Evolutionary conservation across 1,140 invertebrate species (phyloP), one percentile per base, ranked within the genome.

Genomic region (Drosophila persimilis): DNA sequence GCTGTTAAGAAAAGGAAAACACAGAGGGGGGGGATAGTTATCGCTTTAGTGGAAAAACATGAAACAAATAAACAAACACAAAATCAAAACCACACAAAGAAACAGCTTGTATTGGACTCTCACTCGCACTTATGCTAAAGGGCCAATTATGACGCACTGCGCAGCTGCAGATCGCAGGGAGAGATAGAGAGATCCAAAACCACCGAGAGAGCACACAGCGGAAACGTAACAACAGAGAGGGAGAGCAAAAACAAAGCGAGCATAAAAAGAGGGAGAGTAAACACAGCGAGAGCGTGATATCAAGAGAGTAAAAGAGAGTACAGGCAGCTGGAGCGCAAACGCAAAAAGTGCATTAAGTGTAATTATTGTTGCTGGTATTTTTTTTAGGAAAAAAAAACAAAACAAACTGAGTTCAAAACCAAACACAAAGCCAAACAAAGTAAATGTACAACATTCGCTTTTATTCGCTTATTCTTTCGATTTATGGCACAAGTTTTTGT

Each of bases 301-400:
- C 22, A 43, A 52, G 31, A 5, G 2, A 41, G n/a, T 5, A 26
- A 26, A 26, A 35, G 39, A 58, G 15, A 47, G 15, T 3, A 5
- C 41, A n/a, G 13, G n/a, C 46, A 59, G 67, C 48, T 70, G 54
- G 50, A 35, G 70, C 70, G 70, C 70, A 73, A 72, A 63, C 67
- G 67, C 70, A 73, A 73, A 73, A 73, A 73, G 52, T 73, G 70
- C 70, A 73, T 63, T 55, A 26, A 63, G 29, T 59, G 20, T 11
- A 51, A 52, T 47, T 73, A 50, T 43, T 50, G 55, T 73, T 63
- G 67, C 67, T 72, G 44, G 20, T 48, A 17, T 39, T 13, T 47
- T 9, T 47, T 17, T 43, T 48, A 7, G 5, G 39, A 9, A 44
- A 0, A 57, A 71, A 59, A 22, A 46, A 20, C 6, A 41, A 35